Base-by-base conservation (phyloP, 2,113 vertebrate genomes). In the Malurus alboscapulatus region DNA sequence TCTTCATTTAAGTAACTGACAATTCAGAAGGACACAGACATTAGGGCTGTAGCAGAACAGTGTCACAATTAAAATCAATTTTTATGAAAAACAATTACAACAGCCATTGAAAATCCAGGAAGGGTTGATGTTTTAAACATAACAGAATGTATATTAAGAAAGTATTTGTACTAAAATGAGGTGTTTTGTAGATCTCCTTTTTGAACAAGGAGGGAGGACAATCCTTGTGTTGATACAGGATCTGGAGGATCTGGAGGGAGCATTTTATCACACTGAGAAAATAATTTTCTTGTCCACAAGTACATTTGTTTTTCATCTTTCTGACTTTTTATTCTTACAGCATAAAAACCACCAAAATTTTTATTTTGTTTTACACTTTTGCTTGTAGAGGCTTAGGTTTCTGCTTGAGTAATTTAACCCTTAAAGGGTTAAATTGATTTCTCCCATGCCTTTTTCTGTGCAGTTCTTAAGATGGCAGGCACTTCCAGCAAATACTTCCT, bases 1-100 rank as follows among this genome's bases (percentile, higher is more conserved):
- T 95, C 90, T 96, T 96, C 75, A 54, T 97, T 96, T 97, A 97
- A 97, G 62, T 95, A 97, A 95, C 15, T 96, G 95, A 98, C 94
- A 97, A 47, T 96, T 97, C 27, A 40, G 92, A 97, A 97, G 92
- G 96, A 98, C 97, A 97, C 48, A 84, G 96, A 98, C 93, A 97
- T 94, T 91, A 97, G 95, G 97, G 95, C 95, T 97, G 94, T 96
- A 98, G 97, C 95, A 96, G 93, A 96, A 97, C 89, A 97, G 90
- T 96, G 88, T 95, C 94, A 96, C 95, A 97, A 96, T 97, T 97
- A 96, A 97, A 96, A 95, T 72, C 1, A 5, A 82, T 95, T 94
- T 93, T 17, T 94, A 66, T 92, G 95, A 95, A 97, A 96, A 97
- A 95, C 74, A 96, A 96, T 96, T 93, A 94, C 86, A 96, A 89